Conservation (phyloP, 2,888 invertebrate genomes). For the Dorcus parallelipipedus region DNA sequence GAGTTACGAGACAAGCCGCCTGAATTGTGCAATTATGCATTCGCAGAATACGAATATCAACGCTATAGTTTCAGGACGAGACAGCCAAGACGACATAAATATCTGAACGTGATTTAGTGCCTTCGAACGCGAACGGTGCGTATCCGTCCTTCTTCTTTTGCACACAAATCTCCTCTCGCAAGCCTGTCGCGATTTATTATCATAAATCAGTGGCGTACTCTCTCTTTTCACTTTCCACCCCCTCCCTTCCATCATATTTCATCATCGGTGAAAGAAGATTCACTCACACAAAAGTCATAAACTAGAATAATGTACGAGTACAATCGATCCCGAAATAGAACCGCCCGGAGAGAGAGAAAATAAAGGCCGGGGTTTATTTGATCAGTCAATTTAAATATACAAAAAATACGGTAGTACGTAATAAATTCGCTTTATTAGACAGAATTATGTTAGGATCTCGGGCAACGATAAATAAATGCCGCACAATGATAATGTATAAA, state of each 20-base stretch:
- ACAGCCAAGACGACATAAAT: conserved; percentile 36
- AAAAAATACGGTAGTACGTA: conserved; percentile 11
- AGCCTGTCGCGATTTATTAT: background rate
- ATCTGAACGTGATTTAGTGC: conserved; percentile 35
- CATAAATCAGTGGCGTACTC: background rate
- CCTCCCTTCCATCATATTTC: background rate
- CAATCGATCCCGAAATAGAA: conserved; percentile 11
- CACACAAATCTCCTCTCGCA: background rate
- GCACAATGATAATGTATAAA: too few species aligned
- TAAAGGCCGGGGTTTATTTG: conserved; percentile 12
- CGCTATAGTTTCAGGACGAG: conserved; percentile 36
- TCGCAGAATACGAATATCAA: conserved; percentile 37
- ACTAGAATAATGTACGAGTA: conserved; percentile 7
- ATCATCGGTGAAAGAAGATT: too few species aligned
- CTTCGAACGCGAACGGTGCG: conserved; percentile 24
- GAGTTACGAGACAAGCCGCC: conserved; percentile 39
- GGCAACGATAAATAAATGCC: conserved; percentile 12
- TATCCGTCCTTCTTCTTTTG: conserved; percentile 16
- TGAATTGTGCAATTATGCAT: conserved; percentile 43
- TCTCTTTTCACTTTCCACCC: too few species aligned
- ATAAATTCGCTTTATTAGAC: conserved; percentile 16
- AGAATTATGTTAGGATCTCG: conserved; percentile 12
- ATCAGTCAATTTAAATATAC: conserved; percentile 15
- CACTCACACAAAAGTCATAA: background rate
- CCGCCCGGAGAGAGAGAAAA: background rate